phyloP scores from a whole-genome alignment of 2,888 invertebrate genomes.

The Caenorhabditis sp. region DNA sequence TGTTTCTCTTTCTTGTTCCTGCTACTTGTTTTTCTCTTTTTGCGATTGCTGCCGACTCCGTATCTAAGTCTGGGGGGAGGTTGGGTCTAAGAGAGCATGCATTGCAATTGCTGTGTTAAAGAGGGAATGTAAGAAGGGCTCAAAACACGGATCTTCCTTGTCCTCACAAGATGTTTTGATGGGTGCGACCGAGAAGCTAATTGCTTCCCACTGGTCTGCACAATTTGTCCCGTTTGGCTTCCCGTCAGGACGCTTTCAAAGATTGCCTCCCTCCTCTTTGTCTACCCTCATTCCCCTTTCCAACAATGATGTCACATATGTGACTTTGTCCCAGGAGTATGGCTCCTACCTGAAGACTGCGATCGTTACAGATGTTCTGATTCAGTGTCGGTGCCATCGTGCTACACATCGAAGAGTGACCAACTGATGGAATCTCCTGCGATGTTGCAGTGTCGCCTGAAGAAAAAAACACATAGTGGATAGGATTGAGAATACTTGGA shows the following conservation, averaged over 20 bases:
- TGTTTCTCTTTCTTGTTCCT: not conserved
- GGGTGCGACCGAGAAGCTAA: slow-evolving; percentile 37
- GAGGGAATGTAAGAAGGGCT: slow-evolving; percentile 4
- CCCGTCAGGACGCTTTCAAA: slow-evolving; percentile 4
- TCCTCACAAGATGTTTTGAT: slow-evolving; percentile 36
- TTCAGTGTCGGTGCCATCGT: slow-evolving; percentile 45
- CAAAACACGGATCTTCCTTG: slow-evolving; percentile 29
- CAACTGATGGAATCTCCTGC: slow-evolving; percentile 33
- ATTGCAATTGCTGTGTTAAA: not conserved
- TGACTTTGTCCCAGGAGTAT: too few relatives aligned
- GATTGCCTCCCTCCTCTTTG: not conserved
- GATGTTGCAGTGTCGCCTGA: slow-evolving; percentile 34
- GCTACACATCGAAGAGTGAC: slow-evolving; percentile 32
- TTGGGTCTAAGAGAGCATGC: not conserved
- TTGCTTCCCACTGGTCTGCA: slow-evolving; percentile 33
- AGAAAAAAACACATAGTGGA: slow-evolving; percentile 2
- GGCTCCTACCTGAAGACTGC: slow-evolving; percentile 12
- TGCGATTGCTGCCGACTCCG: not conserved
- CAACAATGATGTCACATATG: slow-evolving; percentile 32
- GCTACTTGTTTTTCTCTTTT: not conserved
- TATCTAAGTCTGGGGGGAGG: not conserved
- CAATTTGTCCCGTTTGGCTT: slow-evolving; percentile 14
- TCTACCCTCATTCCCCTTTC: too few relatives aligned
- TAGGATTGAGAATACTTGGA: slow-evolving; percentile 4
- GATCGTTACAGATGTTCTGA: slow-evolving; percentile 21